Conservation (phyloP, 2,888 invertebrate genomes). For the Parnassius mnemosyne region DNA sequence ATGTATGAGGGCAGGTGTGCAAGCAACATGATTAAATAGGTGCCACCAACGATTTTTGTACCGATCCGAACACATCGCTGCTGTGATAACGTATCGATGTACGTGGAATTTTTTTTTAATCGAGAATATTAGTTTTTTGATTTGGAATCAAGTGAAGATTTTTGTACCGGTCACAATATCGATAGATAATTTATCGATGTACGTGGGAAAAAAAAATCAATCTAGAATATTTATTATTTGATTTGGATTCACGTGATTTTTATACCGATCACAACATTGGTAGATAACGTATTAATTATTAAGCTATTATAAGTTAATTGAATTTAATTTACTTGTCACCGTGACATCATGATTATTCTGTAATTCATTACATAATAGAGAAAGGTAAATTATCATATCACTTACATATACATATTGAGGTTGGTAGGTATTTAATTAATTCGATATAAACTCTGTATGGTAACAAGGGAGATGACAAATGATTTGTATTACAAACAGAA, state of each 20-base stretch:
- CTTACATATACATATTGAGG: too few species aligned
- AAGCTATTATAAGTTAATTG: too few species aligned
- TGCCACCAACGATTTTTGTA: conserved; percentile 72
- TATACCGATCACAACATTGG: too few species aligned
- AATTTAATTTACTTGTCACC: not conserved
- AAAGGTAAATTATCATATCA: not conserved
- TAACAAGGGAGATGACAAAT: too few species aligned
- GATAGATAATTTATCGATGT: too few species aligned
- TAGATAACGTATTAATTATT: too few species aligned
- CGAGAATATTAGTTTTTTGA: conserved; percentile 38
- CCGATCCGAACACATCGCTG: conserved; percentile 48
- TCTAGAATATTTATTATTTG: conserved; percentile 39
- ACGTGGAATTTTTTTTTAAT: conserved; percentile 47
- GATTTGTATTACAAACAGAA: too few species aligned
- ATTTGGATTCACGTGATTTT: too few species aligned
- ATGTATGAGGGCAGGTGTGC: conserved; percentile 76
- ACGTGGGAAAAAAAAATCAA: conserved; percentile 21
- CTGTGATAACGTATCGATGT: conserved; percentile 46
- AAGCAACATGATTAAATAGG: conserved; percentile 68
- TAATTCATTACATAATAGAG: conserved; percentile 5
- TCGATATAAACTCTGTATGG: too few species aligned
- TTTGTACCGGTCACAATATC: too few species aligned
- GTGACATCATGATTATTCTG: conserved; percentile 5
- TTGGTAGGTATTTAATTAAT: too few species aligned
- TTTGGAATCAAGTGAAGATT: conserved; percentile 7